These are phyloP conservation scores for Chamaea fasciata DNA, from an alignment of 2,113 vertebrate genomes.

Conservation along the genomic window DNA sequence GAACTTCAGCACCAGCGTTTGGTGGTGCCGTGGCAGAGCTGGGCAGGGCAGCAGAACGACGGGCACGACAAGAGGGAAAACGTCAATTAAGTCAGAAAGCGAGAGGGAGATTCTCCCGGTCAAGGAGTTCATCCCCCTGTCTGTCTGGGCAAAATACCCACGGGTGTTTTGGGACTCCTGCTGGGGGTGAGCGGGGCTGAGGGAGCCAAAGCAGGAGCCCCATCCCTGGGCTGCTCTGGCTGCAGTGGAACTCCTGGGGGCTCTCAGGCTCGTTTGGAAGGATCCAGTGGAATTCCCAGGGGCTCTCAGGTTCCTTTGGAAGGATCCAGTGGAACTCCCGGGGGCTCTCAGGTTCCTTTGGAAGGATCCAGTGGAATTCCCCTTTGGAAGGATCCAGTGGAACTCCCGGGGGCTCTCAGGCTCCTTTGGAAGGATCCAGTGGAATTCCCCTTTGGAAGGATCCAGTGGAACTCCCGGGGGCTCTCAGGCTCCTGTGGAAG, in stretches of 20 bases:
- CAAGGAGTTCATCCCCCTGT: neutral
- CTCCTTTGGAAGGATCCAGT: too few species aligned
- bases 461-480: too few species aligned
- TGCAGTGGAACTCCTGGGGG: neutral
- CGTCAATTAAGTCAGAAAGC: neutral
- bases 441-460: too few species aligned
- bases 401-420: too few species aligned
- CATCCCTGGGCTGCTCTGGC: neutral
- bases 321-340: too few species aligned
- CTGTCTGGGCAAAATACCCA: neutral
- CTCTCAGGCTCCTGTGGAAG: too few species aligned
- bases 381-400: too few species aligned
- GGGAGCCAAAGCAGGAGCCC: neutral
- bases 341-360: too few species aligned
- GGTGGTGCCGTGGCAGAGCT: fast-evolving
- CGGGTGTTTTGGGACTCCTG: fast-evolving
- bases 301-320: too few species aligned
- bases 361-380: too few species aligned
- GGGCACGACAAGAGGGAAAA: neutral
- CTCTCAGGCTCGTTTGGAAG: neutral
- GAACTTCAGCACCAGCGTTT: fast-evolving
- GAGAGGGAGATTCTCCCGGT: neutral
- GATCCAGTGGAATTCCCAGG: neutral
- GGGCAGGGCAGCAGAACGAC: neutral
- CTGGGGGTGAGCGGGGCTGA: neutral